Percentiles rank a stretch among this genome's conserved stretches.
Conservation (phyloP, 2,113 vertebrate genomes). For the Calyptommatus sinebrachiatus region DNA sequence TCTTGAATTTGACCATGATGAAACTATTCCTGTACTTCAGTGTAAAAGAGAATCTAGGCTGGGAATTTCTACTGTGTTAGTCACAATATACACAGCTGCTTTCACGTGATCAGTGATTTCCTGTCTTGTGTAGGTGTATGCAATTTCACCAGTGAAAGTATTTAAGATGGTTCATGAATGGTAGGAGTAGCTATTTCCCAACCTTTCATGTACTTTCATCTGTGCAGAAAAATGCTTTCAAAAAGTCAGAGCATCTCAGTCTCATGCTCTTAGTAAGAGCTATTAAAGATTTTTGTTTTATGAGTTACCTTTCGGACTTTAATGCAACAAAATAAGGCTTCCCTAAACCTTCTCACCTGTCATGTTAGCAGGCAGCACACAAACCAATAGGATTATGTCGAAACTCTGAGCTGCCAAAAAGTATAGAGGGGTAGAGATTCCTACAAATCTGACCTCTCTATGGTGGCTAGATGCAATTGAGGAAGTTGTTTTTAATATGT, state of each 20-base stretch:
- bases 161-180: constrained; percentile 18
- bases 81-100: constrained; percentile 28
- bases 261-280: not conserved
- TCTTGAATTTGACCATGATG: constrained; percentile 1
- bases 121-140: constrained; percentile 30
- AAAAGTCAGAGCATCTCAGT: not conserved
- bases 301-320: not conserved
- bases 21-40: constrained; percentile 2
- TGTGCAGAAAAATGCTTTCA: not conserved
- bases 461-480: too few species aligned
- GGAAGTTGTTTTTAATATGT: too few species aligned
- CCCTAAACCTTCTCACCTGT: not conserved
- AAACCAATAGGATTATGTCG: too few species aligned
- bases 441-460: too few species aligned
- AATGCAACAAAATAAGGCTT: not conserved
- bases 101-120: constrained; percentile 23
- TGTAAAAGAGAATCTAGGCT: constrained; percentile 11
- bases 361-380: not conserved
- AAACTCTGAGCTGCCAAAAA: too few species aligned
- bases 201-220: not conserved
- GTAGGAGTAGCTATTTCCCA: constrained; percentile 3
- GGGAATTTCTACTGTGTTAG: constrained; percentile 22
- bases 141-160: constrained; percentile 13
- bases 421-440: too few species aligned
- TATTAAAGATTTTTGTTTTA: not conserved